These are phyloP conservation scores for Acleris literana DNA, from an alignment of 2,888 invertebrate species.

Conservation along the genomic window DNA sequence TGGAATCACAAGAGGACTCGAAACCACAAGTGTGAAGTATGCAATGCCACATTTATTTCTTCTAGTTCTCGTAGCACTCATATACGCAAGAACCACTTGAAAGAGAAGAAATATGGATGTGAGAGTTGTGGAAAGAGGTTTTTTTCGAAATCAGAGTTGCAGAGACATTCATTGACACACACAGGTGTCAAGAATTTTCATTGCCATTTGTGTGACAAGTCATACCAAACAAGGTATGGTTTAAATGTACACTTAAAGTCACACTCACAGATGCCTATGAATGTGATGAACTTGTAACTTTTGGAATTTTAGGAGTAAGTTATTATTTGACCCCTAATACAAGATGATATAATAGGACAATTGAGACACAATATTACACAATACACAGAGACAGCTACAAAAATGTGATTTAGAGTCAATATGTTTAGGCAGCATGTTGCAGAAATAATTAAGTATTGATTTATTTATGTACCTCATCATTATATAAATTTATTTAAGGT, in stretches of 20 bases:
- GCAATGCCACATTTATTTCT: slow-evolving; percentile 76
- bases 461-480: too few species aligned
- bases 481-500: too few species aligned
- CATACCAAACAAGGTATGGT: slow-evolving; percentile 77
- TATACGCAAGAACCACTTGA: slow-evolving; percentile 74
- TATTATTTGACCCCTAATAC: too few species aligned
- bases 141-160: slow-evolving; percentile 75
- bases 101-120: slow-evolving; percentile 77
- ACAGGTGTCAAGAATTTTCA: slow-evolving; percentile 79
- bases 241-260: slow-evolving; percentile 78
- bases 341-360: too few species aligned
- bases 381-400: too few species aligned
- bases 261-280: slow-evolving; percentile 49
- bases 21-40: slow-evolving; percentile 76
- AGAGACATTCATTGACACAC: slow-evolving; percentile 74
- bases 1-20: slow-evolving; percentile 78
- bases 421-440: too few species aligned
- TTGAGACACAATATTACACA: too few species aligned
- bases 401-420: too few species aligned
- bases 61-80: slow-evolving; percentile 75
- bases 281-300: background rate
- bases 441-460: too few species aligned
- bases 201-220: slow-evolving; percentile 76
- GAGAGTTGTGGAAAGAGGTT: slow-evolving; percentile 75
- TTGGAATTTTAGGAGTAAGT: background rate